These are phyloP conservation scores for Laticauda colubrina DNA, from an alignment of 2,113 vertebrate species.

Conservation along the genomic window DNA sequence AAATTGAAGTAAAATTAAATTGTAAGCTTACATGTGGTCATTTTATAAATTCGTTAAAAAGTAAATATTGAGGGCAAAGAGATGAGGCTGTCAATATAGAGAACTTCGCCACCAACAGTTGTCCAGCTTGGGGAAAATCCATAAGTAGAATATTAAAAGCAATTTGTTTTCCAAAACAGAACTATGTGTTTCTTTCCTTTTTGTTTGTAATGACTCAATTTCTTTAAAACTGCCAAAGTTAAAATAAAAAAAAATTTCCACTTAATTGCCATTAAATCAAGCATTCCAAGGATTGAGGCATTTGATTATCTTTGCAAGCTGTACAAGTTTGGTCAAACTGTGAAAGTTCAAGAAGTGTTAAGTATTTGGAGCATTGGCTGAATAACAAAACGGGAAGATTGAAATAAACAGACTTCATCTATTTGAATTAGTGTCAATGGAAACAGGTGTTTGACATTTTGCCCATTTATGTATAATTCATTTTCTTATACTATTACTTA, in stretches of 20 bases:
- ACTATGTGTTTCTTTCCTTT: background rate
- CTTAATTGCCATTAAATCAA: background rate
- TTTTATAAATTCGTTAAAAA: constrained; percentile 41
- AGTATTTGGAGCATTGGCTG: constrained; percentile 2
- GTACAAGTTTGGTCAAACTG: constrained; percentile 4
- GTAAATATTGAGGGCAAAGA: background rate
- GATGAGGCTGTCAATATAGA: background rate
- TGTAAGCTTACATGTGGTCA: constrained; percentile 33
- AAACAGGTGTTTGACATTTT: constrained; percentile 7
- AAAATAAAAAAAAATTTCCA: background rate
- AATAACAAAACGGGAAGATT: background rate
- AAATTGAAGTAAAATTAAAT: constrained; percentile 55
- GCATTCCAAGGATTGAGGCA: background rate
- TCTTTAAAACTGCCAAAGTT: constrained; percentile 2
- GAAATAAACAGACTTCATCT: constrained; percentile 5
- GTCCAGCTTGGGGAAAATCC: constrained; percentile 26
- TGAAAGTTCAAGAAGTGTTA: constrained; percentile 12
- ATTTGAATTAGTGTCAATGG: constrained; percentile 13
- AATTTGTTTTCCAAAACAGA: constrained; percentile 27
- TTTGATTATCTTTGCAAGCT: background rate
- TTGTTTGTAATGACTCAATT: background rate
- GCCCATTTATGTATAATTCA: background rate
- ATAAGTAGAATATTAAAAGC: constrained; percentile 19
- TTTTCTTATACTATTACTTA: background rate
- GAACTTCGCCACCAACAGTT: constrained; percentile 8